Percentiles rank a stretch among this genome's conserved stretches.
Evolutionary conservation across 2,113 vertebrate species (phyloP).

Genomic region (Etia nguti): DNA sequence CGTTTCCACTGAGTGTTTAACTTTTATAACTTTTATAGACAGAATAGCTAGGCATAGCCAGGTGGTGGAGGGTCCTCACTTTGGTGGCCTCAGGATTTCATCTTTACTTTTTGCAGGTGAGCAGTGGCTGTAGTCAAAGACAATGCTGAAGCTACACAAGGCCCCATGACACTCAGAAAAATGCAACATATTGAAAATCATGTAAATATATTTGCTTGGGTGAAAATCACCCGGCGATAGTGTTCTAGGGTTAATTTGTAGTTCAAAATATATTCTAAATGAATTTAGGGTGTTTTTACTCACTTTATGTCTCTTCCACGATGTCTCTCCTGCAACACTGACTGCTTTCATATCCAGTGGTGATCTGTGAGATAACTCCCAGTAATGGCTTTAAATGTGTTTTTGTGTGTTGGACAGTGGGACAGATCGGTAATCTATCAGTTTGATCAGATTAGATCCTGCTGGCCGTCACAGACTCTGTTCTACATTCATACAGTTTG

Average conservation of each 20-base stretch:
- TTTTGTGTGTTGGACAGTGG: no score
- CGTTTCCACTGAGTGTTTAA: neutral
- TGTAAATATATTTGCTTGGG: neutral
- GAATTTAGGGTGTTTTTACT: no score
- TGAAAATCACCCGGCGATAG: neutral
- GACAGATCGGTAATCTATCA: no score
- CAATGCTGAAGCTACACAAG: neutral
- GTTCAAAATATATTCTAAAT: no score
- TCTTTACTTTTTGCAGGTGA: neutral
- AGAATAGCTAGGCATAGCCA: neutral
- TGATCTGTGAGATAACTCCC: no score
- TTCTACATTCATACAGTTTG: no score
- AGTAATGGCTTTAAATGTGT: no score
- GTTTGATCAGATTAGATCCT: no score
- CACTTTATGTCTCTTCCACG: no score
- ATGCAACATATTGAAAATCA: neutral
- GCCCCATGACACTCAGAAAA: neutral
- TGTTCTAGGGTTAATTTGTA: neutral
- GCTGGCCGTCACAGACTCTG: no score
- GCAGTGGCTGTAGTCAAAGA: neutral
- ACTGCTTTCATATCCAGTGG: no score
- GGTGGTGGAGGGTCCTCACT: fast-evolving
- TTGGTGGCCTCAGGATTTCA: neutral
- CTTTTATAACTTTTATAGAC: neutral
- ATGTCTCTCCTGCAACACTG: no score